Evolutionary conservation across 2,888 invertebrate species (phyloP).

Genomic region (Eilema depressum): DNA sequence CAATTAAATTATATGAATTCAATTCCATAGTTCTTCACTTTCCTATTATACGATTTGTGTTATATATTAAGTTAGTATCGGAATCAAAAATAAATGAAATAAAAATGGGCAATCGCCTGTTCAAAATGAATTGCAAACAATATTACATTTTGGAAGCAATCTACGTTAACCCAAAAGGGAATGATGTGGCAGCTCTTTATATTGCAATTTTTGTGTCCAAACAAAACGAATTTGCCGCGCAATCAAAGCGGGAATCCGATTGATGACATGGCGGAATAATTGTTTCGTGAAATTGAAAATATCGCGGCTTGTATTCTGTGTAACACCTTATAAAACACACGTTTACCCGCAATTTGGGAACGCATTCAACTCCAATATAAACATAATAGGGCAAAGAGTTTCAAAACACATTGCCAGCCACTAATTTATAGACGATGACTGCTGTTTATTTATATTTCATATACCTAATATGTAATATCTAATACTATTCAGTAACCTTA

Average conservation of each 20-base stretch:
- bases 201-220: constrained; percentile 87
- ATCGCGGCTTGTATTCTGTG: constrained; percentile 74
- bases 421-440: neutral
- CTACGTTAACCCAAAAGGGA: constrained; percentile 86
- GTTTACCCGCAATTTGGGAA: constrained; percentile 50
- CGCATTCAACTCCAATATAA: constrained; percentile 38
- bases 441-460: neutral
- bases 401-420: constrained; percentile 13
- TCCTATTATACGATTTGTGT: constrained; percentile 65
- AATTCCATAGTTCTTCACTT: constrained; percentile 70
- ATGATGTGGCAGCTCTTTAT: constrained; percentile 87
- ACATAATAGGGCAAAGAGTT: constrained; percentile 39
- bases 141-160: constrained; percentile 86
- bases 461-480: neutral
- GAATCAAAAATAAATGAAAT: constrained; percentile 74
- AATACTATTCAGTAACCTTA: constrained; percentile 22
- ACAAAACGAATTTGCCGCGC: constrained; percentile 87
- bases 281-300: constrained; percentile 87
- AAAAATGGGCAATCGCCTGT: constrained; percentile 83
- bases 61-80: constrained; percentile 76
- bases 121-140: constrained; percentile 86
- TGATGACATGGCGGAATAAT: constrained; percentile 87
- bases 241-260: constrained; percentile 87
- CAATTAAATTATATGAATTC: constrained; percentile 78
- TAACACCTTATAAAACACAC: constrained; percentile 72